phyloP scores from a whole-genome alignment of 2,797 vertebrate genomes.

The Bradypodion ventrale region DNA sequence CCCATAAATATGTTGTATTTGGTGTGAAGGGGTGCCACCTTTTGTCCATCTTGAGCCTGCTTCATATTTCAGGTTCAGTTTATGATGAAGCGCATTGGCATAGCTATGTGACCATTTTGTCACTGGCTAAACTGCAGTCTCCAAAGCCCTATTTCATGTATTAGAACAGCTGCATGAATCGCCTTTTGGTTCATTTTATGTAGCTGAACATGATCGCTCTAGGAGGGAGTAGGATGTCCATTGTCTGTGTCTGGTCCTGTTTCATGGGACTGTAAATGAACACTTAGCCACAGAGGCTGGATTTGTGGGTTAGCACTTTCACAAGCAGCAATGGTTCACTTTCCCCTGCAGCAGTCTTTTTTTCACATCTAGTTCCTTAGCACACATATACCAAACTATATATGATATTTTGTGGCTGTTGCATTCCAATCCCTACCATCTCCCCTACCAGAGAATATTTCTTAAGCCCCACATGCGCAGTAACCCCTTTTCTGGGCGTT shows the following conservation, averaged over 20 bases:
- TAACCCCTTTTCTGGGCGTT: no score
- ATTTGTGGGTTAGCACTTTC: neutral
- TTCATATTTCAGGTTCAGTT: neutral
- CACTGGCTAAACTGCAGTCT: neutral
- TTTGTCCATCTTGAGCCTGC: neutral
- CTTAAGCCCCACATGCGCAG: no score
- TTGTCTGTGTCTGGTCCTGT: rapidly evolving
- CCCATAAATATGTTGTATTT: neutral
- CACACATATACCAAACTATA: neutral
- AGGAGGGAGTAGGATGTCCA: neutral
- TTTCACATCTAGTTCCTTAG: slow-evolving; percentile 9
- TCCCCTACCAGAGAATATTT: neutral
- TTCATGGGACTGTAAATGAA: rapidly evolving
- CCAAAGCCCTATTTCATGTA: neutral
- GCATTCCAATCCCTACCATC: neutral
- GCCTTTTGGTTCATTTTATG: neutral
- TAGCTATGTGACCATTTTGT: neutral
- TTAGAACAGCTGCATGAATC: neutral
- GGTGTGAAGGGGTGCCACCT: neutral
- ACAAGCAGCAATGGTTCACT: neutral
- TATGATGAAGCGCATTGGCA: neutral
- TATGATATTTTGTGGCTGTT: neutral
- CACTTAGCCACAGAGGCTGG: neutral
- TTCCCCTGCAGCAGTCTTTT: neutral
- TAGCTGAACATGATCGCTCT: neutral